Conservation (phyloP, 2,797 vertebrate species). For the Mormyrus hasselquistii region DNA sequence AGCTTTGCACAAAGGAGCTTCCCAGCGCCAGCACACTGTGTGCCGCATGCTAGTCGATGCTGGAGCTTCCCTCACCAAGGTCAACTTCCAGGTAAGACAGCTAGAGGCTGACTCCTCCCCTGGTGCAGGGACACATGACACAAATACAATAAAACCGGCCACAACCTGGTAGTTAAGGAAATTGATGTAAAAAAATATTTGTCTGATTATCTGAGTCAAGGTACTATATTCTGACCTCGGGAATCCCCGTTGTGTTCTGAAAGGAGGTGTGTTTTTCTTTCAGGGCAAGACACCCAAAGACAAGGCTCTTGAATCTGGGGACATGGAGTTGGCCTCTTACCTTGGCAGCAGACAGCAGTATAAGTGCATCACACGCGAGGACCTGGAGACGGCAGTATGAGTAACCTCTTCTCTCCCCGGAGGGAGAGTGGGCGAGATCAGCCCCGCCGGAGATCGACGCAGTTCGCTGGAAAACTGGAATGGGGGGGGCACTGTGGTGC, state of each 20-base stretch:
- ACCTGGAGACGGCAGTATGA: constrained; percentile 95
- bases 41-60: constrained; percentile 84
- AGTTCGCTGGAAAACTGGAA: not conserved
- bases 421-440: constrained; percentile 15
- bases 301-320: constrained; percentile 78
- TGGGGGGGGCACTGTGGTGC: not conserved
- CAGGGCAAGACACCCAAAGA: constrained; percentile 88
- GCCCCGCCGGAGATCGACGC: not conserved
- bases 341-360: constrained; percentile 69
- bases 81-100: constrained; percentile 75
- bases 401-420: constrained; percentile 8
- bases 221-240: not conserved
- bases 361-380: constrained; percentile 68
- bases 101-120: not conserved
- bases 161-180: not conserved
- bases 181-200: not conserved
- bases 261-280: not conserved
- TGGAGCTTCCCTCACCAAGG: constrained; percentile 81
- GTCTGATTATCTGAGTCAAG: not conserved
- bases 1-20: constrained; percentile 88
- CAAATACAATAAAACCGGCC: not conserved
- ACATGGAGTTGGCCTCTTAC: constrained; percentile 76
- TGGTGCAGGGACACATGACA: not conserved
- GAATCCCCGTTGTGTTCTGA: not conserved
- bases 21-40: constrained; percentile 70